These are phyloP conservation scores for Micrasema longulum DNA, from an alignment of 1,140 invertebrate species.

Conservation along the genomic window DNA sequence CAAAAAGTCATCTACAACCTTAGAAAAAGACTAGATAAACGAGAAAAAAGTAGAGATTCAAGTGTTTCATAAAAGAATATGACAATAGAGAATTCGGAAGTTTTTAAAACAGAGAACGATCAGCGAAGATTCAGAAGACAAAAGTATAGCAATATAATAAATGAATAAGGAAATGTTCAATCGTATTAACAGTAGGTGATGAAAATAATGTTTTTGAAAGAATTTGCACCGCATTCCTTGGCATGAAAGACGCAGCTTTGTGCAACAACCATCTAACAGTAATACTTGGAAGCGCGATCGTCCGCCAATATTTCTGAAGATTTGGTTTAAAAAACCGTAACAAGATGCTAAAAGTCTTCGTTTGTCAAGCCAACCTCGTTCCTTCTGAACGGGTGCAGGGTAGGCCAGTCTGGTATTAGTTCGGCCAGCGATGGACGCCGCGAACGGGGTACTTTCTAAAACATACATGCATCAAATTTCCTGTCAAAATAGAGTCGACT, in stretches of 20 bases:
- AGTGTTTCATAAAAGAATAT: too few relatives aligned
- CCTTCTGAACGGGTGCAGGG: slow-evolving; percentile 86
- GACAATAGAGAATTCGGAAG: not conserved
- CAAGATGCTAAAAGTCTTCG: slow-evolving; percentile 19
- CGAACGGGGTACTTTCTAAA: slow-evolving; percentile 56
- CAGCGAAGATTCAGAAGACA: not conserved
- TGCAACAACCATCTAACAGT: slow-evolving; percentile 20
- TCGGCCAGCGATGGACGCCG: slow-evolving; percentile 92
- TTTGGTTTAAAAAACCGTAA: not conserved
- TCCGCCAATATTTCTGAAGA: not conserved
- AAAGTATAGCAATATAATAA: not conserved
- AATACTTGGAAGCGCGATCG: not conserved
- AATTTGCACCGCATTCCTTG: slow-evolving; percentile 4
- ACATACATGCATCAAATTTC: slow-evolving; percentile 46
- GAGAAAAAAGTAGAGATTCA: too few relatives aligned
- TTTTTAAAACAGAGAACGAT: not conserved
- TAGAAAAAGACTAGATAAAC: too few relatives aligned
- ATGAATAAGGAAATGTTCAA: not conserved
- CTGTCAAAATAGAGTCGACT: slow-evolving; percentile 19
- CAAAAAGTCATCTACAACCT: too few relatives aligned
- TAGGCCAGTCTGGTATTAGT: slow-evolving; percentile 96
- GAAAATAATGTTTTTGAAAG: not conserved
- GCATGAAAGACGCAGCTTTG: slow-evolving; percentile 1
- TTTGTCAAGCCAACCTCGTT: slow-evolving; percentile 74
- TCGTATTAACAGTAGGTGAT: too few relatives aligned